Evolutionary conservation across 2,888 invertebrate genomes (phyloP), one percentile per base, ranked within the genome.

Genomic region (Cerceris rybyensis): DNA sequence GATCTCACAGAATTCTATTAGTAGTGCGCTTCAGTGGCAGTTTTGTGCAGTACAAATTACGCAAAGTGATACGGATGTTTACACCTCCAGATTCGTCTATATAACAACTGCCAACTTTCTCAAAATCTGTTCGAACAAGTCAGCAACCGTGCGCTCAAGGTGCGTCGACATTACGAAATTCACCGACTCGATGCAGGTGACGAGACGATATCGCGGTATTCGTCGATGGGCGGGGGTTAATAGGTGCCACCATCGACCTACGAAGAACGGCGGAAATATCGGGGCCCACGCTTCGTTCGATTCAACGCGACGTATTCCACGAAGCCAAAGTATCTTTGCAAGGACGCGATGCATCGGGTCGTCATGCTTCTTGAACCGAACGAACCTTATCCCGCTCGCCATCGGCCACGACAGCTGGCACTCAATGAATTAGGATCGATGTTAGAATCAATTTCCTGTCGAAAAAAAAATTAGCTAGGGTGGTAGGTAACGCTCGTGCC

Each of bases 391-490:
- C 68, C 72, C 68, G 57, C 14, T 68, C 14, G 69, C 43, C 69
- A 72, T 80, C 70, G 50, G 11, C 13, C 68, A 13, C 6, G 57
- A 70, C 83, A 83, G 81, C 81, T 83, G 84, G 70, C 66, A 58
- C 43, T 17, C 77, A 63, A 14, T 13, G 4, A 49, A 46, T 54
- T 57, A 43, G 39, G 14, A 60, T 61, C 70, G 71, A 81, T 70
- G 58, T 64, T 59, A 64, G 64, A 81, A 84, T 83, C 81, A 84
- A 83, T 83, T 83, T 84, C 81, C 83, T 65, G 75, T 71, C 49
- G 41, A 49, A 49, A 43, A 66, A 71, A 66, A 71, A 66, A 64
- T 64, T 39, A 54, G 43, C 57, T 49, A 9, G 61, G 69, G 64
- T 69, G 69, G 70, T 28, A 28, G 28, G 28, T 28, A 28, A 28